Base-by-base conservation (phyloP, 2,888 invertebrate genomes). In the Leptothorax acervorum region DNA sequence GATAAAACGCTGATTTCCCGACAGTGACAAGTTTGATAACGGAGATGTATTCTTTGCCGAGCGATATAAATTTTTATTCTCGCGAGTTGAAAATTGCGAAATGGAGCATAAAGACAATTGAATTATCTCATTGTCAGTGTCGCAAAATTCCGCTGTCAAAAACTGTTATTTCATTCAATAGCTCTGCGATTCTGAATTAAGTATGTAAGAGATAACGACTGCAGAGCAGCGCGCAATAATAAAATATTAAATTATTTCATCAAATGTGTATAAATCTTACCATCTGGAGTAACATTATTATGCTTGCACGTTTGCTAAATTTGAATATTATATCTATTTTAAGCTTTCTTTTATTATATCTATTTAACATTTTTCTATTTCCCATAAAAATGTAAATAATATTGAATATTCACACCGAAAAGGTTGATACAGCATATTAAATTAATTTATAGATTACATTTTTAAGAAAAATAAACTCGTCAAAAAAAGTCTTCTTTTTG, bases 81-180 rank as follows among this genome's bases (percentile, higher is more conserved):
- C 39, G 15, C 4, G 5, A 42, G 53, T 53, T 76, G 65, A 76
- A 76, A 76, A 62, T 75, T 75, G 23, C 12, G 4, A 62, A 62
- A 42, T 11, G 3, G 12, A 76, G 3, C 23, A 6, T 11, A 65
- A 53, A 53, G 1, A 63, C 15, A 48, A 39, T 35, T 75, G n/a
- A 48, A 63, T 39, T 39, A 63, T 23, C 23, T 23, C 23, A 23
- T 23, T 39, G 1, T 65, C 15, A 3, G 35, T 45, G 23, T 68
- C 8, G 18, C 0, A 31, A 68, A 68, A n/a, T 35, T 35, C 6
- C 31, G 0, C 12, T 55, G 5, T 42, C 15, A 18, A 28, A 12
- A 55, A 78, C 8, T 39, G 12, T 57, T 8, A 57, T 70, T 55
- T 68, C 31, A 11, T 45, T 42, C 3, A 65, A 75, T 18, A 51